A percentile compares a stretch with the other conserved stretches of the same genome.
Evolutionary conservation across 1,140 invertebrate genomes (phyloP).

Genomic region (Rhopalosiphum maidis): DNA sequence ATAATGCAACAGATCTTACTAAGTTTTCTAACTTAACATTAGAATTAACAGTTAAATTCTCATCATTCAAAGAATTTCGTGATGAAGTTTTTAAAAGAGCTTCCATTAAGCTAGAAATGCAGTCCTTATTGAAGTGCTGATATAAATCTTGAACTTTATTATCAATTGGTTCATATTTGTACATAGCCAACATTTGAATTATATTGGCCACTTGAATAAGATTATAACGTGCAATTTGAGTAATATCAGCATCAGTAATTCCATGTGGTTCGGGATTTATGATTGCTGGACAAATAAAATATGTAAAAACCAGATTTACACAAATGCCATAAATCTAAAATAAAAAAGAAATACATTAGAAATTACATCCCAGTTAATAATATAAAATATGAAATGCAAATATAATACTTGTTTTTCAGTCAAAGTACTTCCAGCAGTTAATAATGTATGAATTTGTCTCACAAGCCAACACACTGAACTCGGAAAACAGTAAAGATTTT

Average conservation of each 20-base stretch:
- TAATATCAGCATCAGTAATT: constrained; percentile 93
- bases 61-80: constrained; percentile 51
- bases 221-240: constrained; percentile 88
- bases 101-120: constrained; percentile 56
- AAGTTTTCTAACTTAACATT: constrained; percentile 47
- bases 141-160: constrained; percentile 76
- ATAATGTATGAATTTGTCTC: constrained; percentile 75
- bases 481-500: constrained; percentile 92
- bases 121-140: constrained; percentile 74
- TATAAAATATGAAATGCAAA: neutral
- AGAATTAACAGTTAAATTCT: constrained; percentile 41
- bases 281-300: constrained; percentile 95
- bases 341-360: constrained; percentile 60
- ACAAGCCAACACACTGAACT: constrained; percentile 80
- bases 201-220: constrained; percentile 90
- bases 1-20: constrained; percentile 45
- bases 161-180: constrained; percentile 81
- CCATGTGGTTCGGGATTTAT: constrained; percentile 95
- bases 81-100: constrained; percentile 54
- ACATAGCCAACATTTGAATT: constrained; percentile 87
- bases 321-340: constrained; percentile 79
- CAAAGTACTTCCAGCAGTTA: constrained; percentile 70
- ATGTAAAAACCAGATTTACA: constrained; percentile 90
- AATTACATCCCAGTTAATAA: constrained; percentile 15
- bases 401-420: constrained; percentile 71